These are phyloP conservation scores for Umimayanthus kanabou DNA, from an alignment of 92 coral and sea anemone species.

Conservation along the genomic window DNA sequence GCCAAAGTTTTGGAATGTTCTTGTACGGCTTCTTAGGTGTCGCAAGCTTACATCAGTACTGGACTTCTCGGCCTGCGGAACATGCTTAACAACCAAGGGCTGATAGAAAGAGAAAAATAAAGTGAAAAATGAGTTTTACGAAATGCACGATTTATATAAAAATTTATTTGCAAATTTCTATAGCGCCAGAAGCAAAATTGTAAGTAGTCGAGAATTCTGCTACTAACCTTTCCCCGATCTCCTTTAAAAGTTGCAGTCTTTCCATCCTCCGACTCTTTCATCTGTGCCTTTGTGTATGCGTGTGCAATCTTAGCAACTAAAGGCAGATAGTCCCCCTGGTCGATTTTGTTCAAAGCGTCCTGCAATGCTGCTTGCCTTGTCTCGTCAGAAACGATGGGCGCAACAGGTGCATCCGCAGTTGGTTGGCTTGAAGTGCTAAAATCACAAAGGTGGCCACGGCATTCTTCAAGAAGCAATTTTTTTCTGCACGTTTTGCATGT, in stretches of 20 bases:
- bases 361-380: not conserved
- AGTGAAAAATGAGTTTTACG: not conserved
- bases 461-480: not conserved
- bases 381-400: not conserved
- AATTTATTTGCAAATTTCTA: no score
- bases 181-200: no score
- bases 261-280: not conserved
- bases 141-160: no score
- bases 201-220: no score
- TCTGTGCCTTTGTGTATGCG: slow-evolving; percentile 3
- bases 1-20: not conserved
- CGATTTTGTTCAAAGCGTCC: not conserved
- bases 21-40: not conserved
- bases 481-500: not conserved
- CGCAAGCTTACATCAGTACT: not conserved
- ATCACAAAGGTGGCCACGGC: not conserved
- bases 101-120: not conserved
- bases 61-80: not conserved
- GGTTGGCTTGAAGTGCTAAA: not conserved
- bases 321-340: not conserved
- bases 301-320: not conserved
- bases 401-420: slow-evolving; percentile 22
- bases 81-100: not conserved
- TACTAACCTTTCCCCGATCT: not conserved
- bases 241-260: not conserved